These are phyloP conservation scores for Rhagophthalmus giganteus DNA, from an alignment of 2,888 invertebrate species.

Conservation along the genomic window DNA sequence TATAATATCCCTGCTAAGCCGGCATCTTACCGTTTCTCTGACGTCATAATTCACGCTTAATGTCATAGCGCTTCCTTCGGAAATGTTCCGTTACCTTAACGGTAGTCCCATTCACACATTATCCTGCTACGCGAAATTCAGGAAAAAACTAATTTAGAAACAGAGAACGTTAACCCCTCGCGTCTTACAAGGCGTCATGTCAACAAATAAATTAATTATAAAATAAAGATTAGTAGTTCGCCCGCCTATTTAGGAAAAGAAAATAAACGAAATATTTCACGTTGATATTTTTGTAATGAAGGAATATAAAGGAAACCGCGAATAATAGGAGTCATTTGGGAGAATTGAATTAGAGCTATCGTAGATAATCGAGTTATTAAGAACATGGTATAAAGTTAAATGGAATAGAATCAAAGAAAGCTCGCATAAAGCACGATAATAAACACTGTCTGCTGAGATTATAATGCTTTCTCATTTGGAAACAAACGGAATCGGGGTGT, in stretches of 20 bases:
- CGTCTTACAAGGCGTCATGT: too few species aligned
- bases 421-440: slow-evolving; percentile 41
- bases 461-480: slow-evolving; percentile 41
- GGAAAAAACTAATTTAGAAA: too few species aligned
- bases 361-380: slow-evolving; percentile 44
- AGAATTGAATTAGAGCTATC: slow-evolving; percentile 32
- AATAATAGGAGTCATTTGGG: slow-evolving; percentile 17
- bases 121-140: slow-evolving; percentile 18
- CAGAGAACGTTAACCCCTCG: too few species aligned
- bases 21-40: slow-evolving; percentile 47
- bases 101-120: slow-evolving; percentile 35
- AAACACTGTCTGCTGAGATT: slow-evolving; percentile 41
- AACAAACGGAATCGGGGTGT: slow-evolving; percentile 39
- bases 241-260: too few species aligned
- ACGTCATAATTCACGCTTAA: slow-evolving; percentile 52
- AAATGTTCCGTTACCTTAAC: slow-evolving; percentile 44
- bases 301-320: slow-evolving; percentile 16
- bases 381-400: slow-evolving; percentile 45
- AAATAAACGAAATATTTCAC: too few species aligned
- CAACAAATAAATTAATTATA: too few species aligned
- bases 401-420: slow-evolving; percentile 44
- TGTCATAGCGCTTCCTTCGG: slow-evolving; percentile 46
- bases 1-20: slow-evolving; percentile 48
- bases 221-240: too few species aligned
- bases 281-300: slow-evolving; percentile 12